A percentile compares a stretch with the other conserved stretches of the same genome.
Conservation (phyloP, 2,797 vertebrate species). For the Anguilla pacifica region DNA sequence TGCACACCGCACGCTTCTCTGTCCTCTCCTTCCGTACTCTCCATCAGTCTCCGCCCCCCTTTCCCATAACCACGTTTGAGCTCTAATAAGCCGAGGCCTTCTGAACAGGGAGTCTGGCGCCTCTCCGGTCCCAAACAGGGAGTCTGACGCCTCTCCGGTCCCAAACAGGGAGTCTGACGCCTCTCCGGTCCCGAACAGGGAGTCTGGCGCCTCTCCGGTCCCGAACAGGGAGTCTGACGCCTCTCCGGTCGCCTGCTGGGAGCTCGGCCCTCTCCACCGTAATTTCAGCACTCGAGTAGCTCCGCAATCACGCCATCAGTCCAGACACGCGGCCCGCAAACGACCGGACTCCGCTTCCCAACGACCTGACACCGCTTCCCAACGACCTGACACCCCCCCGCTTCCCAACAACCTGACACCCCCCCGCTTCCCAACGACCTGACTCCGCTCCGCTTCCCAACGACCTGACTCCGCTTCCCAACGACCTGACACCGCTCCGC, state of each 20-base stretch:
- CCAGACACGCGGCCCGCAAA: neutral
- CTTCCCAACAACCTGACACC: too few relatives aligned
- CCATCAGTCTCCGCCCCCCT: neutral
- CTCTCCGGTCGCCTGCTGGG: conserved; percentile 5
- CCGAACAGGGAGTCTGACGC: too few relatives aligned
- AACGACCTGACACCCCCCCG: too few relatives aligned
- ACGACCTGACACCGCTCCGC: too few relatives aligned
- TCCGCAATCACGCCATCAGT: conserved; percentile 41
- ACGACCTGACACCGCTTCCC: too few relatives aligned
- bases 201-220: too few relatives aligned
- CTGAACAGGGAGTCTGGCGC: conserved; percentile 31
- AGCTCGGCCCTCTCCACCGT: conserved; percentile 43
- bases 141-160: conserved; percentile 7
- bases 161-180: neutral
- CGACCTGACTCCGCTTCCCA: too few relatives aligned
- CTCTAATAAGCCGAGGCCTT: neutral
- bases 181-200: too few relatives aligned
- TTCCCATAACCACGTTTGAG: neutral
- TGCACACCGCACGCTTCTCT: conserved; percentile 7
- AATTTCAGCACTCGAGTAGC: conserved; percentile 35
- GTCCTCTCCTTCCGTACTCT: neutral
- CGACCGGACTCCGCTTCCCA: neutral
- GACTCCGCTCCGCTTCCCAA: too few relatives aligned
- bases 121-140: conserved; percentile 6
- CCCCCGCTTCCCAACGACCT: too few relatives aligned